Base-by-base conservation (phyloP, 2,888 invertebrate species). In the Drosophila affinis region DNA sequence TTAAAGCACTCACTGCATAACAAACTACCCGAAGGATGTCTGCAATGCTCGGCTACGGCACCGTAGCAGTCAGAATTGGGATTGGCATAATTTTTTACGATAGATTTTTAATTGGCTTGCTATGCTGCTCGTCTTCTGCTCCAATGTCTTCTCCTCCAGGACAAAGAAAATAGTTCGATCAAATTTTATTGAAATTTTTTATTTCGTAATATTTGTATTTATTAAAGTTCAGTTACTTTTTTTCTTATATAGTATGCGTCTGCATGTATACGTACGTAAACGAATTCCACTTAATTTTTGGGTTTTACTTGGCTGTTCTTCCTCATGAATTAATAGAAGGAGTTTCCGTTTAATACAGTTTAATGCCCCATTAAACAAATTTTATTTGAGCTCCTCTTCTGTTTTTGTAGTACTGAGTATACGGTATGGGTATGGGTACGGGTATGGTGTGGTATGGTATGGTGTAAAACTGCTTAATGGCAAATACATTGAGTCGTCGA, bases 171-270 rank as follows among this genome's bases (percentile, higher is more conserved):
- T 7, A 39, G 4, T 21, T 21, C 39, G 9, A 5, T 54, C 24
- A 32, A 44, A 68, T 32, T 49, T 27, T 14, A 45, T 69, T 29
- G 7, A 76, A 70, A 39, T 62, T 65, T 65, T 73, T 82, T 86
- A 71, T 86, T 83, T 56, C 67, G 39, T 83, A 88, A 86, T 88
- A 88, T 83, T 79, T 70, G 61, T 73, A 75, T 76, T 79, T 85
- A 77, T 87, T 77, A 75, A 87, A 81, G 72, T 85, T 81, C 77
- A 78, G 77, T 84, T 86, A 69, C 59, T 69, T 75, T 18, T 57
- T 67, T 52, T 58, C 60, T 61, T 71, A 52, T 64, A 61, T 63
- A 47, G 18, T 65, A 62, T 70, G 44, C 47, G 53, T 69, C 47
- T 69, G 68, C 52, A 69, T 68, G 58, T 68, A 72, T 72, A 72